Conservation (phyloP, 2,888 invertebrate genomes). For the Monochamus alternatus region DNA sequence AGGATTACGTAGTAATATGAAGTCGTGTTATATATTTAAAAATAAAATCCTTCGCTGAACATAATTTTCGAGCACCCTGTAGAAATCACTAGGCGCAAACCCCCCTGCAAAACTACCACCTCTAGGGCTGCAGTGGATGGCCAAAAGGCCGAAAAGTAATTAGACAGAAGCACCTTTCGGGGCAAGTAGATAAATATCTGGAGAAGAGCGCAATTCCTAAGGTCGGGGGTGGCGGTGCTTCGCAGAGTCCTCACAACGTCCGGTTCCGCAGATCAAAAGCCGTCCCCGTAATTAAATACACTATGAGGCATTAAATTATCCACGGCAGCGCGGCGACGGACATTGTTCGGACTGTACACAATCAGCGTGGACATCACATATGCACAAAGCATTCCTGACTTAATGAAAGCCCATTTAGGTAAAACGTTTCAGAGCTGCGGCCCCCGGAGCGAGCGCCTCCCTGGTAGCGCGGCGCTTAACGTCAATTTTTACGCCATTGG, state of each 20-base stretch:
- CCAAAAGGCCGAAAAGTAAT: slow-evolving; percentile 55
- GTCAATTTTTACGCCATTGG: background rate
- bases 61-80: too few relatives aligned
- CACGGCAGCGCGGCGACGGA: slow-evolving; percentile 49
- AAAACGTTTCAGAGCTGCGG: slow-evolving; percentile 67
- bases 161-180: slow-evolving; percentile 54
- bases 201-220: slow-evolving; percentile 62
- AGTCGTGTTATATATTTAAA: too few relatives aligned
- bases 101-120: background rate
- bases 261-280: slow-evolving; percentile 68
- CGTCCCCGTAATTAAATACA: slow-evolving; percentile 70
- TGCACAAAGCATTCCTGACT: slow-evolving; percentile 71
- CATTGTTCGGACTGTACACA: slow-evolving; percentile 66
- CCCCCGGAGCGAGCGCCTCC: slow-evolving; percentile 43
- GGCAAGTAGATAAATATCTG: slow-evolving; percentile 52
- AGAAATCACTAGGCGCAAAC: too few relatives aligned
- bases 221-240: slow-evolving; percentile 63
- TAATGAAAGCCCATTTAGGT: slow-evolving; percentile 71
- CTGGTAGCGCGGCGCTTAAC: background rate
- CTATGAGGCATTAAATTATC: slow-evolving; percentile 70
- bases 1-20: too few relatives aligned
- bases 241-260: slow-evolving; percentile 59
- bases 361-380: slow-evolving; percentile 70
- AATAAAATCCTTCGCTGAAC: too few relatives aligned
- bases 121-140: background rate